phyloP scores from a whole-genome alignment of 2,113 vertebrate species.

The Picathartes gymnocephalus region DNA sequence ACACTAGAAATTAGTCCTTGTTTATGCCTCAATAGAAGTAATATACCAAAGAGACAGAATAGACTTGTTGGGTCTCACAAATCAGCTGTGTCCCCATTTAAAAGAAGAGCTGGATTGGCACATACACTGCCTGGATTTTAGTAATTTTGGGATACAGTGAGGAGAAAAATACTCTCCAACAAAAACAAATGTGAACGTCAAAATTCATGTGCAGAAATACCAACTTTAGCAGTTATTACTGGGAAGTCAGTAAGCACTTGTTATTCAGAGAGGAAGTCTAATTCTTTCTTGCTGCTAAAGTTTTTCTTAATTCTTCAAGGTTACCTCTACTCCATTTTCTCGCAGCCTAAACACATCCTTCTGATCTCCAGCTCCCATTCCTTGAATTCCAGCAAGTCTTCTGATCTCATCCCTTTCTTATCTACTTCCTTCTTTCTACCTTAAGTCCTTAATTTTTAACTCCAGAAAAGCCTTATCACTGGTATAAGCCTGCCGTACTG shows the following conservation, averaged over 20 bases:
- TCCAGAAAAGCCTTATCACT: background rate
- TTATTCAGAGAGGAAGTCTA: background rate
- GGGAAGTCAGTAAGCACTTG: constrained; percentile 36
- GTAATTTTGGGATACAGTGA: constrained; percentile 50
- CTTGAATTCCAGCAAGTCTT: background rate
- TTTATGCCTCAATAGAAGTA: background rate
- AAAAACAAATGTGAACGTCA: constrained; percentile 68
- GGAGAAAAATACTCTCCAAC: constrained; percentile 29
- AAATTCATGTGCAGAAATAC: constrained; percentile 58
- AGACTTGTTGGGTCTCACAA: background rate
- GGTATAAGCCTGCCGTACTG: background rate
- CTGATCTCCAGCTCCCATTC: background rate
- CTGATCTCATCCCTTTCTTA: background rate
- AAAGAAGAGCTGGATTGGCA: background rate
- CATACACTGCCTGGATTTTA: background rate
- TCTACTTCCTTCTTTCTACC: background rate
- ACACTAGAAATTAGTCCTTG: background rate
- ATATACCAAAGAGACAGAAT: background rate
- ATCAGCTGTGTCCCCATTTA: background rate
- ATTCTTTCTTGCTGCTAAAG: background rate
- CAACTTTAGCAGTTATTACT: constrained; percentile 45
- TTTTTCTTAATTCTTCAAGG: background rate
- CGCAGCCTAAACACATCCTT: background rate
- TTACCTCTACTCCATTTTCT: background rate
- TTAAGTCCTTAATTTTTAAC: background rate